Conservation (phyloP, 2,888 invertebrate species). For the Drosophila helvetica region DNA sequence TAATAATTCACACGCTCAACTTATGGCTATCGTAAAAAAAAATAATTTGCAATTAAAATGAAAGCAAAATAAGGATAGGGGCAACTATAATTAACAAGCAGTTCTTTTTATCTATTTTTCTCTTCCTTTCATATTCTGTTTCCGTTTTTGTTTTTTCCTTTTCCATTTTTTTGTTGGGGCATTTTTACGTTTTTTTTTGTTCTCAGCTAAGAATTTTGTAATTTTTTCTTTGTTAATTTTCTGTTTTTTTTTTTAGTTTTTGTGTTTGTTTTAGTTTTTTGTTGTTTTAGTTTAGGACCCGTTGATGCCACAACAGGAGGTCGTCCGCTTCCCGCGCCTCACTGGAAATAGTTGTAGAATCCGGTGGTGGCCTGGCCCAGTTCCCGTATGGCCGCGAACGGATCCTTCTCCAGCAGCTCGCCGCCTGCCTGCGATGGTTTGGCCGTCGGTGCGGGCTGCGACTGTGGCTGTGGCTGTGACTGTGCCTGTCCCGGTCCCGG, state of each 20-base stretch:
- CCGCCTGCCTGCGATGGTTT: conserved; percentile 52
- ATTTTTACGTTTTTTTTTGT: conserved; percentile 51
- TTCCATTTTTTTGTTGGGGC: conserved; percentile 42
- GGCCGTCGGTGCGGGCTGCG: conserved; percentile 38
- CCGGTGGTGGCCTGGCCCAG: conserved; percentile 85
- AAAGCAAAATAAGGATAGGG: conserved; percentile 55
- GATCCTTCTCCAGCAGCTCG: conserved; percentile 83
- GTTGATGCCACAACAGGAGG: conserved; percentile 61
- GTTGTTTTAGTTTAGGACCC: conserved; percentile 43
- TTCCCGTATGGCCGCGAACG: conserved; percentile 85
- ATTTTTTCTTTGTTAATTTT: conserved; percentile 58
- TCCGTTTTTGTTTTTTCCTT: conserved; percentile 43
- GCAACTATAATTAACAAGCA: conserved; percentile 77
- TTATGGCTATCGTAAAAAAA: conserved; percentile 69
- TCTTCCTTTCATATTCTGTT: conserved; percentile 42
- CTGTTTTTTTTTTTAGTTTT: conserved; percentile 51
- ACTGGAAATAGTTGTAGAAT: conserved; percentile 86
- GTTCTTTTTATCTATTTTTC: conserved; percentile 47
- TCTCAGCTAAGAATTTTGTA: conserved; percentile 58
- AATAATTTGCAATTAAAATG: conserved; percentile 61
- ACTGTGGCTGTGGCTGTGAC: conserved; percentile 12
- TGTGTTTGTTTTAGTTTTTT: conserved; percentile 41
- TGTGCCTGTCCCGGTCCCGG: too few species aligned
- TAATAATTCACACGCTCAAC: conserved; percentile 71
- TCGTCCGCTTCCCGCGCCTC: conserved; percentile 43